Evolutionary conservation across 2,797 vertebrate genomes (phyloP).

Genomic region (Sebastes nivosus): DNA sequence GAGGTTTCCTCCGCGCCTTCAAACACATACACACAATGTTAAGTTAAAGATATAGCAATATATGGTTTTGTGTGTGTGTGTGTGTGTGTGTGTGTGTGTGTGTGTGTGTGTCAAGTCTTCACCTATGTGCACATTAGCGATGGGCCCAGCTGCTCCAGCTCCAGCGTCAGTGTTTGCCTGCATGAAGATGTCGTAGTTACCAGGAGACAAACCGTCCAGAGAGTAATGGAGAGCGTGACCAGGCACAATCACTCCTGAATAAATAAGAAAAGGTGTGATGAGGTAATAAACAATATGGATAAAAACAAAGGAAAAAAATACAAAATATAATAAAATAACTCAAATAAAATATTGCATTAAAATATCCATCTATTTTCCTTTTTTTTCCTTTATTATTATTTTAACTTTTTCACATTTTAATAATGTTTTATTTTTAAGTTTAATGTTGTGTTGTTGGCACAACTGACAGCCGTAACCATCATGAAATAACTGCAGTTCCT

Average conservation of each 20-base stretch:
- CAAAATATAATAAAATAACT: background rate
- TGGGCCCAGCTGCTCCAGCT: conserved; percentile 24
- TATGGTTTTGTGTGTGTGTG: background rate
- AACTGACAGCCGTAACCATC: too few species aligned
- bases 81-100: background rate
- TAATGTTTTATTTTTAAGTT: too few species aligned
- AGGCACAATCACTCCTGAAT: conserved; percentile 36
- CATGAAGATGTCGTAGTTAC: conserved; percentile 55
- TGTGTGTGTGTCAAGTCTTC: background rate
- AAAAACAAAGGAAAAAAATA: background rate
- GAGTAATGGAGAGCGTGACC: background rate
- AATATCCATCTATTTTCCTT: background rate
- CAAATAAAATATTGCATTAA: background rate
- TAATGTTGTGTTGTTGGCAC: too few species aligned
- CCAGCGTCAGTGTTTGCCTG: conserved; percentile 59
- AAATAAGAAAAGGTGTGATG: background rate
- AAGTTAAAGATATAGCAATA: background rate
- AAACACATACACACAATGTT: background rate
- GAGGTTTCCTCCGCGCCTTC: conserved; percentile 43
- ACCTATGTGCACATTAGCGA: conserved; percentile 39
- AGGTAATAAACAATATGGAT: background rate
- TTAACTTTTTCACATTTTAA: too few species aligned
- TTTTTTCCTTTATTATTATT: too few species aligned
- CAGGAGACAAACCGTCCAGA: conserved; percentile 45
- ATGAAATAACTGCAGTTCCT: too few species aligned